Base-by-base conservation (phyloP, 2,888 invertebrate genomes). In the Ditula angustiorana region DNA sequence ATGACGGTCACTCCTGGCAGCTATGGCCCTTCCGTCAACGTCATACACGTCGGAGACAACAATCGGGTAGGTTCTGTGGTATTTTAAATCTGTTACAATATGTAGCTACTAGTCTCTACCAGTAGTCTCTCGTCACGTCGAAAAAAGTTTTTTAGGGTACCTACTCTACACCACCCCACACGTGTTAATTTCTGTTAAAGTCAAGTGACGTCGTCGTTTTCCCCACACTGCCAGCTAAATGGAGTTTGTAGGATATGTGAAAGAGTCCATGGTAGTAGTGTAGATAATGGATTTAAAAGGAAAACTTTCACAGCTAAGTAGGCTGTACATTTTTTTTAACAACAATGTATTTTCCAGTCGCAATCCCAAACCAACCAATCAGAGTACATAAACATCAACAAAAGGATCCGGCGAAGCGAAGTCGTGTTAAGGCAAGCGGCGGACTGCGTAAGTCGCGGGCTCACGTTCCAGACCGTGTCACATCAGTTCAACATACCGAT, bases 401-500 rank as follows among this genome's bases (percentile, higher is more conserved):
- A 92, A 72, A 90, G 96, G 30, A 95, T 96, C 73, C 93, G 97
- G 0, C 94, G 97, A 72, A 96, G 96, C 28, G 97, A 97, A 83
- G 95, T 95, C 50, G 95, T 96, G 74, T 81, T 97, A 56, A 94
- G 96, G n/a, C 94, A 96, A 80, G 97, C 97, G 0, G 97, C 97
- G 2, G 96, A 97, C 81, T 96, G 96, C 86, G 97, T 97, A 68
- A 96, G 96, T n/a, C 95, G 96, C 61, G 97, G 97, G 0, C 96
- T 96, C 90, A 97, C 97, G 76, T 97, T 97, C 93, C 97, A 97
- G 87, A 96, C 96, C 1, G 97, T 97, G 28, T 97, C 96, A 65
- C 96, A 97, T 78, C 96, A 96, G 92, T 97, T 96, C 86, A 96
- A 96, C 83, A 97, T 97, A 87, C 97, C 97, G 66, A 97, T 97